phyloP scores from a whole-genome alignment of 2,113 vertebrate species.

The Indicator maculatus region DNA sequence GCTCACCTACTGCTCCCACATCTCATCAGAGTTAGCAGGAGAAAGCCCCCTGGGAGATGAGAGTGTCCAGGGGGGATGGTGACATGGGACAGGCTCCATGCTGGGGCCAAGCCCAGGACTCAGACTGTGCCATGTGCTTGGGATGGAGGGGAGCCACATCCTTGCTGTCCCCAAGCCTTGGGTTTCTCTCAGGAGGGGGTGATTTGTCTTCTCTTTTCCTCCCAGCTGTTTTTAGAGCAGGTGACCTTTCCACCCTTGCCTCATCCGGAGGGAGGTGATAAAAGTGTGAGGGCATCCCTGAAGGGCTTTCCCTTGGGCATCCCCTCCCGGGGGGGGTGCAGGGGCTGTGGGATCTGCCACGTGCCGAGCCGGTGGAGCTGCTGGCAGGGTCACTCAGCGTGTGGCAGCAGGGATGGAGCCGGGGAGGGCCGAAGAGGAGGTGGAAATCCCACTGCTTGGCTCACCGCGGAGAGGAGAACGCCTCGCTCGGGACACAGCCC shows the following conservation, averaged over 20 bases:
- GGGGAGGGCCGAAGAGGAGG: not conserved
- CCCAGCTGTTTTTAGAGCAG: not conserved
- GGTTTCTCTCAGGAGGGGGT: not conserved
- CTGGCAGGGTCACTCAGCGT: not conserved
- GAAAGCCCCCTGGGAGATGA: not conserved
- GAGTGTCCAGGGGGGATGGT: not conserved
- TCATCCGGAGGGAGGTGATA: not conserved
- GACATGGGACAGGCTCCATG: not conserved
- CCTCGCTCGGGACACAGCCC: not conserved
- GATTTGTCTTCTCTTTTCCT: not conserved
- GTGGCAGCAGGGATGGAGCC: not conserved
- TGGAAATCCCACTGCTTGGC: not conserved
- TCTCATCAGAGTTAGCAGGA: rapidly evolving
- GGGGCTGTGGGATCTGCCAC: rapidly evolving
- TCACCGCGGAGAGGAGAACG: rapidly evolving
- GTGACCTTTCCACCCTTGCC: not conserved
- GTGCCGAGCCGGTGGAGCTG: not conserved
- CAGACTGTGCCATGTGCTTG: not conserved
- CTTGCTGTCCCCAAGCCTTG: not conserved
- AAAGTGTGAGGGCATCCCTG: not conserved
- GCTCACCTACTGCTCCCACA: not conserved
- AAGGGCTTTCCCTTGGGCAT: rapidly evolving
- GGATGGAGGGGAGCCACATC: rapidly evolving
- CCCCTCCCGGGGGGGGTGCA: too few species aligned
- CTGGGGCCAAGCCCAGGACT: not conserved